Evolutionary conservation across 2,888 invertebrate species (phyloP), one percentile per base, ranked within the genome.

Genomic region (Drosophila mulleri): DNA sequence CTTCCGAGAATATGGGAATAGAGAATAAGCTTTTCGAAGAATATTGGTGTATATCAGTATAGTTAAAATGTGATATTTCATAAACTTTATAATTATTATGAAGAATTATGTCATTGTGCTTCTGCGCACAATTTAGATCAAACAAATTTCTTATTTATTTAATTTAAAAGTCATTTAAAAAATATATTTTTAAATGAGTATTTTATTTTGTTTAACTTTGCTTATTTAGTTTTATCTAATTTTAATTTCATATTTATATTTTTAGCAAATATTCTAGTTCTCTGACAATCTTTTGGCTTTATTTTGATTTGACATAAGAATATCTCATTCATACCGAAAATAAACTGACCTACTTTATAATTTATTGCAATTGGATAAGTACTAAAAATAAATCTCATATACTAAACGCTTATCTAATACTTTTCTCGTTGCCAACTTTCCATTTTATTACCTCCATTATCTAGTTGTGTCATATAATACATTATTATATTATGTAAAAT

Each of bases 401-500:
- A 6, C 47, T 14, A 23, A 48, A 48, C 14, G 12, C 32, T 18
- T n/a, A 3, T 26, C 48, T 44, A 26, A 50, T 37, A 29, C 7
- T 20, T 44, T 52, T 52, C 8, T 18, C 29, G 16, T 35, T 32
- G 41, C 48, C 32, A 39, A 41, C 23, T 48, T 59, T 39, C 14
- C n/a, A 39, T n/a, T 32, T 37, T 59, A 48, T 41, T 32, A 20
- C n/a, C 11, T n/a, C 16, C 9, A 52, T 52, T 41, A 52, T 60
- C 26, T 39, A 5, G 44, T 63, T 62, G 44, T 41, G 12, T n/a
- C 32, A 56, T 42, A 52, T 58, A 48, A 61, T 32, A 50, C 48
- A 56, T 58, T 42, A 35, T 35, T 20, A 52, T 56, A 23, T 53
- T 76, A 65, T 69, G 42, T 58, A 47, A 54, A 70, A 48, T 29